phyloP scores from a whole-genome alignment of 2,888 invertebrate species.

The Xestia rhomboidea region DNA sequence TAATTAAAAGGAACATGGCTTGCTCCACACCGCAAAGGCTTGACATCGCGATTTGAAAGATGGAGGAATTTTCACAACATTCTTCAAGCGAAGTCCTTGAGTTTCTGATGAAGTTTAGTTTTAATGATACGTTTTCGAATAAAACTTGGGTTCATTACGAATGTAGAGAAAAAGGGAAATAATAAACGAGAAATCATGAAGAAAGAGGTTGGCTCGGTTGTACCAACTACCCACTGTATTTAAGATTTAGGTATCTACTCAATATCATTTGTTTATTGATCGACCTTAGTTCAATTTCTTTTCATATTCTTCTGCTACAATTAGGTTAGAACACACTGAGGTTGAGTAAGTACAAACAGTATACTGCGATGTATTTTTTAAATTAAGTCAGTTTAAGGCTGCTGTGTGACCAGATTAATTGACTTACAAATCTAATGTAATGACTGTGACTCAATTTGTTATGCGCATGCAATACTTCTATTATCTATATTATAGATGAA shows the following conservation, averaged over 20 bases:
- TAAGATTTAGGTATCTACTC: background rate
- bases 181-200: background rate
- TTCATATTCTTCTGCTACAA: background rate
- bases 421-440: slow-evolving; percentile 24
- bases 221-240: background rate
- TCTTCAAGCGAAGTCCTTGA: slow-evolving; percentile 1
- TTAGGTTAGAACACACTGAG: background rate
- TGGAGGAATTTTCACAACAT: slow-evolving; percentile 36
- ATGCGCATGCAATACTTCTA: background rate
- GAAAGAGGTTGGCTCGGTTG: background rate
- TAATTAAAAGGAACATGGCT: slow-evolving; percentile 64
- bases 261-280: background rate
- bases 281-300: background rate
- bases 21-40: slow-evolving; percentile 39
- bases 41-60: slow-evolving; percentile 34
- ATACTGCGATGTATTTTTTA: background rate
- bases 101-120: slow-evolving; percentile 25
- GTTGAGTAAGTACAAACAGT: background rate
- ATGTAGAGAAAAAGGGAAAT: background rate
- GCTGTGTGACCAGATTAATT: slow-evolving; percentile 23
- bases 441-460: too few species aligned
- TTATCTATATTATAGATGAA: background rate
- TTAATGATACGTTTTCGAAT: slow-evolving; percentile 35
- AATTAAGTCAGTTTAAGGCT: slow-evolving; percentile 7
- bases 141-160: background rate